A percentile compares a stretch with the other conserved stretches of the same genome.
Evolutionary conservation across 2,888 invertebrate species (phyloP).

Genomic region (Pristionchus exspectatus): DNA sequence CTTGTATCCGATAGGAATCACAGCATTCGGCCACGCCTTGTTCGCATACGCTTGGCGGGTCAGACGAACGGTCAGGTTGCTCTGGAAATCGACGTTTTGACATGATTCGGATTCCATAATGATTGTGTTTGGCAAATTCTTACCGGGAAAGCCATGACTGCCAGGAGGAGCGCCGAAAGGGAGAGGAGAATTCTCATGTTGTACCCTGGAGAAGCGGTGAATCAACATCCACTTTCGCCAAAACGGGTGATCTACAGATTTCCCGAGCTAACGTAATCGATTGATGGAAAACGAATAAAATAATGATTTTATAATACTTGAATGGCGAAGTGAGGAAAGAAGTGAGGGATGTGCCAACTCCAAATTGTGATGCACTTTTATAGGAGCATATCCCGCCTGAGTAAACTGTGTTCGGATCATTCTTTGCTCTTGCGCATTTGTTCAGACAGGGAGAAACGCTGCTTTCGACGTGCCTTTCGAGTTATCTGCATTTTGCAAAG

Average conservation of each 20-base stretch:
- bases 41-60: slow-evolving; percentile 32
- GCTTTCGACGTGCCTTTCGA: neutral
- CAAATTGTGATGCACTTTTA: neutral
- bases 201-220: slow-evolving; percentile 5
- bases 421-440: neutral
- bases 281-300: no score
- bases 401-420: neutral
- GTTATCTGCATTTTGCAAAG: neutral
- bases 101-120: neutral
- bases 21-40: slow-evolving; percentile 38
- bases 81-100: neutral
- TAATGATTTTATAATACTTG: neutral
- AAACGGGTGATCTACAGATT: no score
- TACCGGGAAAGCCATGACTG: neutral
- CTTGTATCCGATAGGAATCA: slow-evolving; percentile 25
- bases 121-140: neutral
- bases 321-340: neutral
- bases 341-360: neutral
- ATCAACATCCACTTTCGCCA: no score
- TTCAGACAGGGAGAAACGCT: neutral
- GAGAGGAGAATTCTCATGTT: slow-evolving; percentile 28
- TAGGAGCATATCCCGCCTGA: neutral
- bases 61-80: neutral
- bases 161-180: neutral
- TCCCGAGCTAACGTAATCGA: no score